Conservation (phyloP, 1,140 invertebrate genomes). For the Drosophila varians region DNA sequence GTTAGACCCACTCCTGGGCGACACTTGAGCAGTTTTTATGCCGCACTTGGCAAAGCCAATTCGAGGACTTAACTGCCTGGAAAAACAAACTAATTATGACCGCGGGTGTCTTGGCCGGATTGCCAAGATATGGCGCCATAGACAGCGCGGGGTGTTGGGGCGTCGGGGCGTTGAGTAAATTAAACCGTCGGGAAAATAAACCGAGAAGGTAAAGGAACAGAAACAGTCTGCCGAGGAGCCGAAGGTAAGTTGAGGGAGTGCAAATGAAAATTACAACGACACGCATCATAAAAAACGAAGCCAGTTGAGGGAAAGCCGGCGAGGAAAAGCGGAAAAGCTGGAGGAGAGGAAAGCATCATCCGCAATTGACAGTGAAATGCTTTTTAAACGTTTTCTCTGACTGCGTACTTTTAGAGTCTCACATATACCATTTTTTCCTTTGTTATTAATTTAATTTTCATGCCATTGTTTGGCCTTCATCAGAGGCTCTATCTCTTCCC, state of each 20-base stretch:
- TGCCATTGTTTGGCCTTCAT: conserved; percentile 43
- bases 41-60: conserved; percentile 54
- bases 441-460: conserved; percentile 64
- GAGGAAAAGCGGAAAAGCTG: conserved; percentile 15
- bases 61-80: conserved; percentile 73
- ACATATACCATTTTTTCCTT: conserved; percentile 11
- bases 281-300: conserved; percentile 53
- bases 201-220: conserved; percentile 43
- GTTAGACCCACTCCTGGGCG: conserved; percentile 8
- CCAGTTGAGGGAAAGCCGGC: conserved; percentile 19
- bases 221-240: conserved; percentile 2
- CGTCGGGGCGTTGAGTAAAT: conserved; percentile 61
- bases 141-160: neutral
- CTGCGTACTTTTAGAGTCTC: conserved; percentile 1
- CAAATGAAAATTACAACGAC: conserved; percentile 56
- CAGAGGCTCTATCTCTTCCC: neutral
- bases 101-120: conserved; percentile 55
- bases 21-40: conserved; percentile 58
- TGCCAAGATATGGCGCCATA: conserved; percentile 1
- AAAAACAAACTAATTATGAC: conserved; percentile 81
- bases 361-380: conserved; percentile 77
- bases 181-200: conserved; percentile 69
- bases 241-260: conserved; percentile 9
- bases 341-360: conserved; percentile 27
- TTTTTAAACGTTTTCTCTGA: conserved; percentile 59